These are phyloP conservation scores for Listronotus oregonensis DNA, from an alignment of 1,140 invertebrate species.

Conservation along the genomic window DNA sequence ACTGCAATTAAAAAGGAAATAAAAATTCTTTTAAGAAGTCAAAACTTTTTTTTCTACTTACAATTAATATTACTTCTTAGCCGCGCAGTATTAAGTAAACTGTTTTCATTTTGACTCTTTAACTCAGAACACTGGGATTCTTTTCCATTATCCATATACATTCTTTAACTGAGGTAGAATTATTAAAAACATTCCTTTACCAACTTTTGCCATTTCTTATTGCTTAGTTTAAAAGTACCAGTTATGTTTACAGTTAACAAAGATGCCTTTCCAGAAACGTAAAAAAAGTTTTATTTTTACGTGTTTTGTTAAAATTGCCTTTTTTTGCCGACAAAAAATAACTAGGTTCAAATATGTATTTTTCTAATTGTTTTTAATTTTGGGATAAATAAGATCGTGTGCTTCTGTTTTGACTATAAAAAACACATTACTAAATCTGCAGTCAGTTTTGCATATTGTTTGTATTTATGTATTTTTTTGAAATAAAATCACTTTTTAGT, in stretches of 20 bases:
- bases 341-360: too few species aligned
- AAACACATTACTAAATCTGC: too few species aligned
- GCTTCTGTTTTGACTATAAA: too few species aligned
- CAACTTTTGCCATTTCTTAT: conserved; percentile 26
- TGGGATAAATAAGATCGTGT: too few species aligned
- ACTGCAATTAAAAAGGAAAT: conserved; percentile 40
- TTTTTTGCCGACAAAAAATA: too few species aligned
- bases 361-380: too few species aligned
- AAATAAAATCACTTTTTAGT: too few species aligned
- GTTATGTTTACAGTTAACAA: conserved; percentile 5
- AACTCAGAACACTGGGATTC: conserved; percentile 19
- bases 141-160: conserved; percentile 22
- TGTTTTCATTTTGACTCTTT: conserved; percentile 26
- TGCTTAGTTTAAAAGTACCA: conserved; percentile 17
- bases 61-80: background rate
- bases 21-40: conserved; percentile 35
- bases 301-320: too few species aligned
- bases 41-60: conserved; percentile 32
- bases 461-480: too few species aligned
- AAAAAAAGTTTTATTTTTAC: conserved; percentile 17
- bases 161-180: conserved; percentile 19
- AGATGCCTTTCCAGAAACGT: conserved; percentile 2
- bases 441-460: too few species aligned
- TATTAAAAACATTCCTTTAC: conserved; percentile 33
- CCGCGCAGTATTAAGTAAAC: conserved; percentile 17